Evolutionary conservation across 1,140 invertebrate genomes (phyloP).

Genomic region (Euura lappo): DNA sequence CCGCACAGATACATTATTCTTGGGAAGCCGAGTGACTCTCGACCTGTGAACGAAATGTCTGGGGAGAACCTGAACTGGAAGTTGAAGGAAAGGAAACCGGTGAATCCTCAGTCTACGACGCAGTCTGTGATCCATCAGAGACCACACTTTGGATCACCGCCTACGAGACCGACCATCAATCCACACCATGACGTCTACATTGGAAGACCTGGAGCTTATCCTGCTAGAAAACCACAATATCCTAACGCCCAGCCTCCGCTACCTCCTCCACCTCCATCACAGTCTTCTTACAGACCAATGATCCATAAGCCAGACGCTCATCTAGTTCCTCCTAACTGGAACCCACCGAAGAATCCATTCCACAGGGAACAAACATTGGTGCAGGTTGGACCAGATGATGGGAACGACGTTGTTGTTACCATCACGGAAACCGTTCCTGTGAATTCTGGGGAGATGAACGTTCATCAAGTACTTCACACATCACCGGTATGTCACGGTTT

Average conservation of each 20-base stretch:
- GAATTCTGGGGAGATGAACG: background rate
- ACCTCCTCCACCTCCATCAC: background rate
- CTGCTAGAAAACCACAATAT: constrained; percentile 39
- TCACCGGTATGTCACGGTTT: background rate
- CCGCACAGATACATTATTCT: constrained; percentile 39
- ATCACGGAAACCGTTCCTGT: background rate
- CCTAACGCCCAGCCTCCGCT: background rate
- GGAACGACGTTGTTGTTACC: background rate
- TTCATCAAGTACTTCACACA: background rate
- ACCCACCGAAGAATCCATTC: background rate
- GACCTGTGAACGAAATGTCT: constrained; percentile 37
- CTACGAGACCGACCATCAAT: constrained; percentile 31
- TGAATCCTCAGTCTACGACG: constrained; percentile 30
- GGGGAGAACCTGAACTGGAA: constrained; percentile 35
- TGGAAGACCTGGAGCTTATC: constrained; percentile 39
- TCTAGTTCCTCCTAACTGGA: background rate
- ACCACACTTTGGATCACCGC: constrained; percentile 41
- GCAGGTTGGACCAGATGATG: background rate
- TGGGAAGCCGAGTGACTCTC: constrained; percentile 18
- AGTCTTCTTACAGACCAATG: background rate
- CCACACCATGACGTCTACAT: constrained; percentile 36
- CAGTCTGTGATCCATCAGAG: constrained; percentile 33
- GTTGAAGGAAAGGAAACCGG: constrained; percentile 54
- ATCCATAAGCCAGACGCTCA: background rate
- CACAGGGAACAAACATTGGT: background rate